Conservation (phyloP, 35 echinoderm and acorn worm species). For the Eucidaris tribuloides region DNA sequence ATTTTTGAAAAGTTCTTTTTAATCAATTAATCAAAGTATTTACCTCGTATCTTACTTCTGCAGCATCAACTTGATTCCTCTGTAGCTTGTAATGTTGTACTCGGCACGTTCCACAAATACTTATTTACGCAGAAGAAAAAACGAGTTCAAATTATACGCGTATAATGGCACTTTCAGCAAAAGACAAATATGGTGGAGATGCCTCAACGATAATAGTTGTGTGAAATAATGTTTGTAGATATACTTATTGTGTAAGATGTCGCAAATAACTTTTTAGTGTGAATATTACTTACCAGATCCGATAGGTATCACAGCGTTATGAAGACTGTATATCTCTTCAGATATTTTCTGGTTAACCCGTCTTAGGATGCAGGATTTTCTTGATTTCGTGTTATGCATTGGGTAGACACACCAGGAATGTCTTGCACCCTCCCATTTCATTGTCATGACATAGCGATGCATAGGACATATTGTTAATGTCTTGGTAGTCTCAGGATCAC, state of each 20-base stretch:
- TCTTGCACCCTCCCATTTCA: background rate
- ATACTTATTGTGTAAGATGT: background rate
- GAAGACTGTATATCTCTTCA: background rate
- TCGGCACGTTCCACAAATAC: background rate
- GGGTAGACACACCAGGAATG: background rate
- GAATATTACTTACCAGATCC: conserved; percentile 1
- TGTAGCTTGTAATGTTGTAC: conserved; percentile 8
- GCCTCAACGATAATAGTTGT: no score
- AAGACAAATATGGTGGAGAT: no score
- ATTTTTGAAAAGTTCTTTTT: background rate
- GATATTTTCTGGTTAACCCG: background rate
- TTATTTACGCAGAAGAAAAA: background rate
- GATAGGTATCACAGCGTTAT: background rate
- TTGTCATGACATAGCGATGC: background rate
- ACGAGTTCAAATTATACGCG: background rate
- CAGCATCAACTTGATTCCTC: background rate
- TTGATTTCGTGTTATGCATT: background rate
- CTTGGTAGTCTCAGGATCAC: background rate
- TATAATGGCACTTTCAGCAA: background rate
- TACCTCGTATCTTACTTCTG: background rate
- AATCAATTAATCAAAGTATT: background rate
- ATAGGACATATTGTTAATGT: background rate
- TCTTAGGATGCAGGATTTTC: background rate
- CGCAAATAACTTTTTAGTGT: background rate
- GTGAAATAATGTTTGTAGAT: no score